Percentiles rank a stretch among this genome's conserved stretches.
Evolutionary conservation across 2,888 invertebrate genomes (phyloP).

Genomic region (Cerastoderma edule): DNA sequence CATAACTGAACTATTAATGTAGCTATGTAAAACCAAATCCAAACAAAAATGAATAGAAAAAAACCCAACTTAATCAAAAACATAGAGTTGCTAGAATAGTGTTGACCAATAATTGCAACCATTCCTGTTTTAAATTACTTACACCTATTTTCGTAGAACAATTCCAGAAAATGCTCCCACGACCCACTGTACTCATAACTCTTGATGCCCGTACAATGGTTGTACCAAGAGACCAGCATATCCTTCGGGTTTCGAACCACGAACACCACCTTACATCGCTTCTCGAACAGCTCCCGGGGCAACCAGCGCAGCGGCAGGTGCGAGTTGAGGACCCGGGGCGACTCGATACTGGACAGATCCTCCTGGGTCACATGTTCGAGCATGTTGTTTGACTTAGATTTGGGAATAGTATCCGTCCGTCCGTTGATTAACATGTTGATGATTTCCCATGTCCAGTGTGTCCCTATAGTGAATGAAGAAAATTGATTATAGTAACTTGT

Average conservation of each 20-base stretch:
- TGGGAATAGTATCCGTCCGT: slow-evolving; percentile 50
- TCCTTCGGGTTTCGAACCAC: slow-evolving; percentile 61
- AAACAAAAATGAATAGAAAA: no score
- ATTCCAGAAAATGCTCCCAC: slow-evolving; percentile 55
- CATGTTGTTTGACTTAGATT: slow-evolving; percentile 53
- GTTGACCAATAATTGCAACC: no score
- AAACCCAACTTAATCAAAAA: no score
- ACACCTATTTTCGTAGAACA: slow-evolving; percentile 63
- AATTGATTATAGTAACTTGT: no score
- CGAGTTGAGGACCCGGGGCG: slow-evolving; percentile 59
- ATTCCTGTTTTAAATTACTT: slow-evolving; percentile 39
- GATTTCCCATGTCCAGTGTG: slow-evolving; percentile 66
- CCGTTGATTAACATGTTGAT: slow-evolving; percentile 55
- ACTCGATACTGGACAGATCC: slow-evolving; percentile 29
- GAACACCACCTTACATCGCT: slow-evolving; percentile 51
- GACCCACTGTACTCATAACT: slow-evolving; percentile 61
- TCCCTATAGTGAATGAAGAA: no score
- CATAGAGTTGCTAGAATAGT: no score
- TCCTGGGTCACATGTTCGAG: slow-evolving; percentile 54
- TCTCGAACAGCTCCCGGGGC: slow-evolving; percentile 47
- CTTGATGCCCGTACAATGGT: slow-evolving; percentile 40
- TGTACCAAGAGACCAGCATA: slow-evolving; percentile 53
- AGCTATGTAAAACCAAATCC: no score
- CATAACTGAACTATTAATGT: no score
- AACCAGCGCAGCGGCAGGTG: slow-evolving; percentile 47